A percentile compares a stretch with the other conserved stretches of the same genome.
phyloP scores from a whole-genome alignment of 2,888 invertebrate species.

The Isotomurus palustris region DNA sequence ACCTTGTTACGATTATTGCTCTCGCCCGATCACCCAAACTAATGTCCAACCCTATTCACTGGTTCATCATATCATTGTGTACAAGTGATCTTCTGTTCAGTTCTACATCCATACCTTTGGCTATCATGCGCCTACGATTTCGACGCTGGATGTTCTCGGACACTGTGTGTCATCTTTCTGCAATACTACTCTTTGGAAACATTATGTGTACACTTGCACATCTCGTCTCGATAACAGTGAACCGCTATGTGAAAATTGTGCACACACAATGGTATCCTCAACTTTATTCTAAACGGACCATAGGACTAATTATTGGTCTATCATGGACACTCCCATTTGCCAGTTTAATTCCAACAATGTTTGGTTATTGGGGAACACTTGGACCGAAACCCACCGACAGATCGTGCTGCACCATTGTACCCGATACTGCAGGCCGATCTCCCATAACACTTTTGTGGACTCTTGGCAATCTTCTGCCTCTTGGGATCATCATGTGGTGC shows the following conservation, averaged over 20 bases:
- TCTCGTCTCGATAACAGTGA: conserved; percentile 1
- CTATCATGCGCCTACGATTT: background rate
- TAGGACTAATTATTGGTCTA: background rate
- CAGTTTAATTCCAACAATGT: background rate
- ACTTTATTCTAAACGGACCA: background rate
- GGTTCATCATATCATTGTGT: background rate
- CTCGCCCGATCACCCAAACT: background rate
- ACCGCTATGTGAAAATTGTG: conserved; percentile 4
- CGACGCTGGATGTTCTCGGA: background rate
- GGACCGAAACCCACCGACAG: conserved; percentile 1
- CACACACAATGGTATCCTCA: background rate
- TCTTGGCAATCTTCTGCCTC: background rate
- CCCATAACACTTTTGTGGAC: conserved; percentile 9
- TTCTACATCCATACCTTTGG: background rate
- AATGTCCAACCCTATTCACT: background rate
- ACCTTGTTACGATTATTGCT: background rate
- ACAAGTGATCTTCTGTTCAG: conserved; percentile 4
- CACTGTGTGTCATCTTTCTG: background rate
- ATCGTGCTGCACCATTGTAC: conserved; percentile 12
- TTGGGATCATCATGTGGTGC: background rate
- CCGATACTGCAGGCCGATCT: background rate
- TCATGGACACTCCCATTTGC: background rate
- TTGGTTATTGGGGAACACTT: conserved; percentile 3
- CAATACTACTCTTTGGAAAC: background rate
- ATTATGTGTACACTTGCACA: conserved; percentile 3